Conservation (phyloP, 2,888 invertebrate species). For the Xylota segnis region DNA sequence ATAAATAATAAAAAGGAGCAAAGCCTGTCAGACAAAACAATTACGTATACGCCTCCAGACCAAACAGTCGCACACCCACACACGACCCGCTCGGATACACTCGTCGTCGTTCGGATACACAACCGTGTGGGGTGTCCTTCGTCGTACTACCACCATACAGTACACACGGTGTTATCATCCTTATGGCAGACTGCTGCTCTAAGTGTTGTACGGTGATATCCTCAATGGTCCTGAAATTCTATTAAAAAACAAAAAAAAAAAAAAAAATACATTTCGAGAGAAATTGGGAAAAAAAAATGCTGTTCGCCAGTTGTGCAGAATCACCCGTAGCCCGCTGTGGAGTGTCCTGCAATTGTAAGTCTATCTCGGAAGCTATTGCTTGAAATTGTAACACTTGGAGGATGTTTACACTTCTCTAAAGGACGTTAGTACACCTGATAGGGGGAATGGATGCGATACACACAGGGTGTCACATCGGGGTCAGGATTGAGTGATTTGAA, state of each 20-base stretch:
- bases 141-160: conserved; percentile 15
- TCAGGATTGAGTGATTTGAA: background rate
- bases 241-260: conserved; percentile 12
- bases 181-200: conserved; percentile 20
- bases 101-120: background rate
- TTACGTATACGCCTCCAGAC: conserved; percentile 71
- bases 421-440: background rate
- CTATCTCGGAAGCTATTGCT: conserved; percentile 11
- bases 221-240: conserved; percentile 45
- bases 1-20: conserved; percentile 12
- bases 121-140: conserved; percentile 26
- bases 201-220: conserved; percentile 40
- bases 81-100: background rate
- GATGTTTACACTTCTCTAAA: conserved; percentile 5
- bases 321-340: conserved; percentile 8
- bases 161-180: conserved; percentile 47
- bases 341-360: conserved; percentile 61
- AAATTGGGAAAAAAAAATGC: conserved; percentile 28
- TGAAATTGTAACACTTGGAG: background rate
- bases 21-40: conserved; percentile 50
- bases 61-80: conserved; percentile 33
- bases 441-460: background rate
- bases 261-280: background rate
- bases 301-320: conserved; percentile 41
- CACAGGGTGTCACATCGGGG: background rate